Evolutionary conservation across 2,797 vertebrate species (phyloP).

Genomic region (Spondyliosoma cantharus): DNA sequence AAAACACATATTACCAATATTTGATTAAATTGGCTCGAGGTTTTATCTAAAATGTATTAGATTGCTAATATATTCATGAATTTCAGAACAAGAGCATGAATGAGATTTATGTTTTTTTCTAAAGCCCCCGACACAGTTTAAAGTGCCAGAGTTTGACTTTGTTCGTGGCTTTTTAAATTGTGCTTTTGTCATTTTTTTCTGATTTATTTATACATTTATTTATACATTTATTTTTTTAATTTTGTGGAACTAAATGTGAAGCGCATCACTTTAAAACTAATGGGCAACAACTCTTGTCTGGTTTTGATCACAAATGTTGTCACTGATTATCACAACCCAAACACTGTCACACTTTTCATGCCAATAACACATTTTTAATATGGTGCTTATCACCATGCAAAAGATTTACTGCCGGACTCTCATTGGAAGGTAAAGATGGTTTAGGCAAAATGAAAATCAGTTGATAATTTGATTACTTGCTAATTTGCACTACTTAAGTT

Average conservation of each 20-base stretch:
- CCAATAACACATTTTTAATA: neutral
- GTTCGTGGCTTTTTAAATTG: neutral
- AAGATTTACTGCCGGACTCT: no score
- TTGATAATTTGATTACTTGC: neutral
- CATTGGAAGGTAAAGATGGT: no score
- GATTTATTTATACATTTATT: no score
- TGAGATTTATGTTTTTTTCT: neutral
- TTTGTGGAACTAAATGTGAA: neutral
- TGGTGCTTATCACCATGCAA: neutral
- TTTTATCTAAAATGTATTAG: constrained; percentile 44
- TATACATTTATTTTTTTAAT: neutral
- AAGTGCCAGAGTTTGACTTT: constrained; percentile 4
- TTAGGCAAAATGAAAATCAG: no score
- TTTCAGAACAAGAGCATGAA: constrained; percentile 20
- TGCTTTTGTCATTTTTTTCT: constrained; percentile 3
- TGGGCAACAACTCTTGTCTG: neutral
- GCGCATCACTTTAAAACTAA: neutral
- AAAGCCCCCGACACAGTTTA: neutral
- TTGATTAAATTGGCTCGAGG: constrained; percentile 46
- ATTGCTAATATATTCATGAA: constrained; percentile 35
- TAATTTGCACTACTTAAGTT: neutral
- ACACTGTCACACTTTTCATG: neutral
- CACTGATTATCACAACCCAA: neutral
- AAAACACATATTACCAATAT: constrained; percentile 51
- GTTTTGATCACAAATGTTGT: neutral